Base-by-base conservation (phyloP, 2,888 invertebrate genomes). In the Ditylenchus weischeri region DNA sequence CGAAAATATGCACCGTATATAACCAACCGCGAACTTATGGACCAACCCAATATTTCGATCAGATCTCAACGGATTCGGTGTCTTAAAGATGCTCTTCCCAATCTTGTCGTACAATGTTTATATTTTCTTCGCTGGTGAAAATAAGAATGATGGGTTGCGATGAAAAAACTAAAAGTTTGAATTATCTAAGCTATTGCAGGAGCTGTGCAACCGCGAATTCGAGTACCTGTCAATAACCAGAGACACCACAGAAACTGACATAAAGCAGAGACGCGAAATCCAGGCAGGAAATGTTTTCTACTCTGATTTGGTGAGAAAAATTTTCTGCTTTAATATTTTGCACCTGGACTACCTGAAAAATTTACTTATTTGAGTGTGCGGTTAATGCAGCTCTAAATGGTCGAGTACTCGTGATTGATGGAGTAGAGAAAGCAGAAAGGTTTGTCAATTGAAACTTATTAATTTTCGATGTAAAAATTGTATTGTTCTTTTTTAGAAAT, bases 351-450 rank as follows among this genome's bases (percentile, higher is more conserved):
- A 8, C 29, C 15, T 5, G 7, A 21, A 29, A 2, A 4, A 4
- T 29, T 29, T 29, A 2, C 38, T 29, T 6, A 0, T 67, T 76
- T 64, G 77, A 92, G 90, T 90, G 92, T 84, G 95, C 95, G 18
- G 94, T 96, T 0, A 88, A 90, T 72, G 95, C 95, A 23, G 95
- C 95, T 0, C 86, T 88, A 1, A 87, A 92, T 85, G 95, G 95
- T 0, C 87, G 94, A 59, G 88, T 94, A 15, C 86, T 96, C 19
- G 87, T 96, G 3, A 86, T 96, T 66, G 95, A 96, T 84, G 96
- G 95, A 1, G 92, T 96, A 66, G 95, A 96, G 86, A 94, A 95
- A 84, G 93, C 94, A 0, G 96, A 96, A 84, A 87, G 95, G 54
- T 54, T 54, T 61, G 21, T 5, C 6, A 2, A 19, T 54, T 54